These are phyloP conservation scores for Terrapene triunguis DNA, from an alignment of 2,113 vertebrate species.

Conservation along the genomic window DNA sequence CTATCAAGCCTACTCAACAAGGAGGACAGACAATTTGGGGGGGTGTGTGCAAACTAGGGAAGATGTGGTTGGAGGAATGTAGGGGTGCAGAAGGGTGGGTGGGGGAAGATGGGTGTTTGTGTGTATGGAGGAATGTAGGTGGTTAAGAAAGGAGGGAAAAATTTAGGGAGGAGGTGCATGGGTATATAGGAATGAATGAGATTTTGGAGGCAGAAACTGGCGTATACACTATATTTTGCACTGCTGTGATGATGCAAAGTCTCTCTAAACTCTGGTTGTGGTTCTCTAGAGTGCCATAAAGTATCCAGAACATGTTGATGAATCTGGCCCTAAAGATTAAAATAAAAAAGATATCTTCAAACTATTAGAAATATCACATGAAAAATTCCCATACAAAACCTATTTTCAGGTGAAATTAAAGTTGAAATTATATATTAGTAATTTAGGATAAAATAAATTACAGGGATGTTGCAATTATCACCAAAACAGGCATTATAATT, in stretches of 20 bases:
- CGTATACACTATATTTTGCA: not conserved
- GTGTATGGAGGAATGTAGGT: not conserved
- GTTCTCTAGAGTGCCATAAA: not conserved
- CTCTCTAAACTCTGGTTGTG: not conserved
- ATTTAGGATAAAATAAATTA: not conserved
- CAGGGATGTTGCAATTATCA: not conserved
- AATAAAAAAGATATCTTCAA: not conserved
- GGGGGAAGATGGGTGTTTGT: not conserved
- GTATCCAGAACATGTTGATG: not conserved
- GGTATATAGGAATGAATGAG: not conserved
- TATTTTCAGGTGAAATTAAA: not conserved
- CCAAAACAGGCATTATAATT: not conserved
- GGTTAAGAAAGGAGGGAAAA: fast-evolving
- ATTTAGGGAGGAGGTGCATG: not conserved
- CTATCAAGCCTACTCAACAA: too few species aligned
- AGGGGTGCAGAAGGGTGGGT: not conserved
- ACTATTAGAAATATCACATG: not conserved
- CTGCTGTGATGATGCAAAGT: not conserved
- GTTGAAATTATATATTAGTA: not conserved
- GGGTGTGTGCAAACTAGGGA: too few species aligned
- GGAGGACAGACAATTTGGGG: too few species aligned
- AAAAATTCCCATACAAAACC: not conserved
- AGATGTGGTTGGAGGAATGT: not conserved
- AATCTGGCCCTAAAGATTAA: not conserved
- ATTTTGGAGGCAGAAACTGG: not conserved